Conservation (phyloP, 2,113 vertebrate genomes). For the Callocephalon fimbriatum region DNA sequence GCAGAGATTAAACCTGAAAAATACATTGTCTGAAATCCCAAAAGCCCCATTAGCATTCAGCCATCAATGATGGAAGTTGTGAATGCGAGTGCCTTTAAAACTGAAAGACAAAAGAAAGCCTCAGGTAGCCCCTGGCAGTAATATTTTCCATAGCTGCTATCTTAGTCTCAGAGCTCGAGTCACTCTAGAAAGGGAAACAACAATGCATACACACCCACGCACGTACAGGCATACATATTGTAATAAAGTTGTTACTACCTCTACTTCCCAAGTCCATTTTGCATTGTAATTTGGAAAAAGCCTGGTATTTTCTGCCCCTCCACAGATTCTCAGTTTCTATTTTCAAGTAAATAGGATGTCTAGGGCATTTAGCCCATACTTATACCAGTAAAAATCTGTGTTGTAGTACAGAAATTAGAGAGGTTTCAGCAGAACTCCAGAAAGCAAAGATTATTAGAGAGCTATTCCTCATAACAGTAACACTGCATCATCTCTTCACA, state of each 20-base stretch:
- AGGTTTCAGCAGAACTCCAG: not conserved
- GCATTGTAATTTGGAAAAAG: not conserved
- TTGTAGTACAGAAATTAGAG: not conserved
- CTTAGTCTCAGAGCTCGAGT: not conserved
- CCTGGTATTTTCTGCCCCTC: not conserved
- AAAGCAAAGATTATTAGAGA: not conserved
- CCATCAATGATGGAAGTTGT: rapidly evolving
- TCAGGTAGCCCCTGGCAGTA: not conserved
- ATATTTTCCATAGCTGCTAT: not conserved
- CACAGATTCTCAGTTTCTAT: not conserved
- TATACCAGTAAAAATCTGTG: not conserved
- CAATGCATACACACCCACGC: too few species aligned
- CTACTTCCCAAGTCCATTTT: not conserved
- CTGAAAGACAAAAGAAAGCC: not conserved
- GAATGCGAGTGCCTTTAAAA: not conserved
- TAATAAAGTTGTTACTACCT: not conserved
- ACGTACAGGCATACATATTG: rapidly evolving
- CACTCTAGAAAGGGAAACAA: not conserved
- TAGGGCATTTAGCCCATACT: not conserved
- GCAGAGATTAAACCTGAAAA: not conserved
- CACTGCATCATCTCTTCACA: not conserved
- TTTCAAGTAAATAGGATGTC: not conserved
- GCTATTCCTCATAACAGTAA: rapidly evolving
- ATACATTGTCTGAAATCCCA: not conserved
- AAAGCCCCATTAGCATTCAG: not conserved